Evolutionary conservation across 2,113 vertebrate genomes (phyloP), one percentile per base, ranked within the genome.

Genomic region (Anguilla japonica): DNA sequence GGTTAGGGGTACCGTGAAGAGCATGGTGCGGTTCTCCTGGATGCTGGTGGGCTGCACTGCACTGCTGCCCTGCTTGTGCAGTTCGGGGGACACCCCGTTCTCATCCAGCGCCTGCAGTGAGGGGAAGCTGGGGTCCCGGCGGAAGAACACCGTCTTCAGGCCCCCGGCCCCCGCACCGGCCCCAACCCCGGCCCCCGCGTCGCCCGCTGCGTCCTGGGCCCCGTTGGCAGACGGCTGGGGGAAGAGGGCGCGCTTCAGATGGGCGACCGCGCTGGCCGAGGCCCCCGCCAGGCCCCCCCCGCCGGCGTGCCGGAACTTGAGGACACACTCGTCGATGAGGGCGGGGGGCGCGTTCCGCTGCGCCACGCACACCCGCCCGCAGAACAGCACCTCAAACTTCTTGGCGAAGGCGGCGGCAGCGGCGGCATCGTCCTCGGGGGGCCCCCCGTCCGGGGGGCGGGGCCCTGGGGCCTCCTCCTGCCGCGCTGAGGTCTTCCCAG

Each of bases 331-430:
- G 13, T 99, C 98, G 14, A 99, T 99, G 26, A 99, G 94, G 0
- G 98, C 98, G 0, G 98, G 98, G 0, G 98, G 98, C 1, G 98
- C 98, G 50, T 99, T 99, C 93, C 97, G 98, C 91, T 98, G 96
- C 0, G 98, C 97, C 56, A 99, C 98, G 0, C 96, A 97, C 88
- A 97, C 97, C 0, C 98, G 95, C 53, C 98, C 98, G 4, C 98
- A 99, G 90, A 99, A 99, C 41, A 99, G 93, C 89, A 99, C 98
- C 92, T 99, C 98, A 34, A 99, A 99, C 92, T 97, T 99, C 90
- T 99, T 99, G 88, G 97, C 93, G 84, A 99, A 99, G 0, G 95
- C 93, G 5, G 97, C 96, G 0, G 98, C 96, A 0, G 96, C 96
- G 34, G 97, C 41, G 0, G 26, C 89, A 83, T 43, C 1, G 79